Base-by-base conservation (phyloP, 2,888 invertebrate species). In the Andrena dorsata region DNA sequence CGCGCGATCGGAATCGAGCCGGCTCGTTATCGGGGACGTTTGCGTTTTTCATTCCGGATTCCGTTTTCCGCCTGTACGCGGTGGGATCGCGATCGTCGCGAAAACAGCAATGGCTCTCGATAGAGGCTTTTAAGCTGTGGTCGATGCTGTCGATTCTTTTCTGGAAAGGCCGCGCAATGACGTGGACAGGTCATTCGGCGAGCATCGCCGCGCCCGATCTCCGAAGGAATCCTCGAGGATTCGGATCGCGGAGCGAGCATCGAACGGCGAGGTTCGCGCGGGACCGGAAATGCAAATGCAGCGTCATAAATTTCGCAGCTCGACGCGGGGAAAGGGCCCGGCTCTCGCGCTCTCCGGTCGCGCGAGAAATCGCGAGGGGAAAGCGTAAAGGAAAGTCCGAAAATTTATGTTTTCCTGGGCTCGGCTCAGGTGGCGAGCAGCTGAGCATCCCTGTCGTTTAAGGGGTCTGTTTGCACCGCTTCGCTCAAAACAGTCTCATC, bases 401-500 rank as follows among this genome's bases (percentile, higher is more conserved):
- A 76, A 83, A 83, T 83, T 84, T 83, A 80, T 80, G 83, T 35
- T 20, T 28, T 51, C 28, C 56, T n/a, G 53, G 51, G 70, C 32
- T 2, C 56, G 56, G 56, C 23, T 23, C 26, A 8, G 23, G 26
- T 6, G 13, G 6, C 10, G 5, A 30, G 20, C 32, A 65, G 70
- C 74, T 73, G 82, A 76, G 74, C 47, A 51, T 71, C 83, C 74
- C 73, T 60, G 76, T 49, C 26, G 64, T 30, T 70, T 66, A 61
- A 80, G 75, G 61, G 73, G 30, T 72, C 77, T 81, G 82, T 89
- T 86, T 88, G 70, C 74, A 79, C 76, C 77, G 68, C 77, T 83
- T 84, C 65, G 75, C 75, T 85, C 86, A 86, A 90, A 90, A 90
- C 89, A 90, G 83, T 87, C 79, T 83, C 80, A 84, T 78, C 64